A percentile compares a stretch with the other conserved stretches of the same genome.
phyloP scores from a whole-genome alignment of 2,797 vertebrate species.

The Pangasius djambal region DNA sequence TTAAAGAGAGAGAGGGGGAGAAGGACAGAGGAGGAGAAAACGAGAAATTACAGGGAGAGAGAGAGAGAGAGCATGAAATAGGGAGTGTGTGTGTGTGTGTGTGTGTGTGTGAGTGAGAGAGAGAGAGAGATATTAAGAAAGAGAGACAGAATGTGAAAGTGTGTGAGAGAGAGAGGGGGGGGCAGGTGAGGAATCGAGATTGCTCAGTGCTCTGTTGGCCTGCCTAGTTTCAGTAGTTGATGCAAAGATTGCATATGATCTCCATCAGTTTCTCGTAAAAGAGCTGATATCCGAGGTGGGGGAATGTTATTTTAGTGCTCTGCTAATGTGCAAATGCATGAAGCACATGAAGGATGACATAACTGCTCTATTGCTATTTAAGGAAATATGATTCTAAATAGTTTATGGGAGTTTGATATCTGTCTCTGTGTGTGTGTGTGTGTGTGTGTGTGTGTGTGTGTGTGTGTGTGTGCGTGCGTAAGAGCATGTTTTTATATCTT shows the following conservation, averaged over 20 bases:
- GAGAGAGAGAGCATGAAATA: neutral
- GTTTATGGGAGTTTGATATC: conserved; percentile 10
- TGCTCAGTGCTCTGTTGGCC: neutral
- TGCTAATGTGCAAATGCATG: conserved; percentile 11
- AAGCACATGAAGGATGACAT: conserved; percentile 16
- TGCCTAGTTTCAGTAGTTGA: neutral
- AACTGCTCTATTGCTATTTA: conserved; percentile 14
- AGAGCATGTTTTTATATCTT: neutral
- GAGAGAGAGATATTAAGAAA: neutral
- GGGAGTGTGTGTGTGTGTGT: too few relatives aligned
- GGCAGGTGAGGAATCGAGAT: neutral
- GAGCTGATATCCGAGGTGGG: conserved; percentile 1
- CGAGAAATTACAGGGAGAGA: neutral
- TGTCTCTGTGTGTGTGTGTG: neutral
- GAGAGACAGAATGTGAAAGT: neutral
- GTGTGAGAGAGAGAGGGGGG: neutral
- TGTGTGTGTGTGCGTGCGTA: too few relatives aligned
- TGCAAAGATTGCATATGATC: neutral
- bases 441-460: neutral
- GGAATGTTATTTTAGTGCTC: conserved; percentile 26
- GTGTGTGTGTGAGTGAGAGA: neutral
- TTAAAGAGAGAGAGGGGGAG: neutral
- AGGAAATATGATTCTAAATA: conserved; percentile 1
- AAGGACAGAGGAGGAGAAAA: neutral
- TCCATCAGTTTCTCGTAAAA: neutral